These are phyloP conservation scores for Blastomussa wellsi DNA, from an alignment of 92 coral and sea anemone species.

Conservation along the genomic window DNA sequence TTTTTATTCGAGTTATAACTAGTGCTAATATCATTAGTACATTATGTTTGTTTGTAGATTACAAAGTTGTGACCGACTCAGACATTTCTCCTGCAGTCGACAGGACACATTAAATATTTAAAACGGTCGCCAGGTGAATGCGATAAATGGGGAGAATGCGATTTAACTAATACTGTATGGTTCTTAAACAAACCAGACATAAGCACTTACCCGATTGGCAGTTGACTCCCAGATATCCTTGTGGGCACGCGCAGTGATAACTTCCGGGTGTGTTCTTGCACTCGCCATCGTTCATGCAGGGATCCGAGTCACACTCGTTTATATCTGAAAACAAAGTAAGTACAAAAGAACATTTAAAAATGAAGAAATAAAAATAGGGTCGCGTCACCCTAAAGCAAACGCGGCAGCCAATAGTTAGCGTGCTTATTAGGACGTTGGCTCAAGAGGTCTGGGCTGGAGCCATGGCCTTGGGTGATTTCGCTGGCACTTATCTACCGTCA, in stretches of 20 bases:
- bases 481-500: too few relatives aligned
- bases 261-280: conserved; percentile 25
- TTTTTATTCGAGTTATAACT: too few relatives aligned
- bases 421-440: background rate
- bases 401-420: background rate
- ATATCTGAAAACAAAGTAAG: background rate
- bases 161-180: background rate
- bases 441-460: background rate
- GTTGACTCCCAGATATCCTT: conserved; percentile 19
- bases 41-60: too few relatives aligned
- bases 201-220: conserved; percentile 25
- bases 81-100: too few relatives aligned
- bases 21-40: too few relatives aligned
- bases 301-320: conserved; percentile 33
- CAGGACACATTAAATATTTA: background rate
- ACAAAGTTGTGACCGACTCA: too few relatives aligned
- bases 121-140: background rate
- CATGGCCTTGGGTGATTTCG: background rate
- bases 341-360: background rate
- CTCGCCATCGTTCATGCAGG: conserved; percentile 16
- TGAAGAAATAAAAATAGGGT: background rate
- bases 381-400: background rate
- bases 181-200: background rate
- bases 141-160: too few relatives aligned
- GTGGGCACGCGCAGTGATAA: conserved; percentile 29